Conservation (phyloP, 2,797 vertebrate genomes). For the Bucorvus abyssinicus region DNA sequence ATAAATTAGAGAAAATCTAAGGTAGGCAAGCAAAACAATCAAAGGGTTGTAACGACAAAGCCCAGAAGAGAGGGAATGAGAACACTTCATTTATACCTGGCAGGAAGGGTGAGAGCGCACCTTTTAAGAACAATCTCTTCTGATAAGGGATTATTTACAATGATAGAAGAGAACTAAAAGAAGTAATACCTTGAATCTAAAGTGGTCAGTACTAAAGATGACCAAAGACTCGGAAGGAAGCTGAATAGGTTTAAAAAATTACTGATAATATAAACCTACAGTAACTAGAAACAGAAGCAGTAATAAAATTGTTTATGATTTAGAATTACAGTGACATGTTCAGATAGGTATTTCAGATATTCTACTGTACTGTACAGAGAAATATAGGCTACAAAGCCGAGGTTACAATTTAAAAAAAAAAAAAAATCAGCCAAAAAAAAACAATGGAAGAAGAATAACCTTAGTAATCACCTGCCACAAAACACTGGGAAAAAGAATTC, state of each 20-base stretch:
- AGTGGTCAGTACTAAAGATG: not conserved
- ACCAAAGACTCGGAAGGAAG: not conserved
- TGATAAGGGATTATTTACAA: slow-evolving; percentile 11
- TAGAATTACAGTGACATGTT: not conserved
- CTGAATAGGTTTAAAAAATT: not conserved
- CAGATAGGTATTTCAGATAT: not conserved
- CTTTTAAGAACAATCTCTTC: not conserved
- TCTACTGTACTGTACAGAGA: not conserved
- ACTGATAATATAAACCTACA: not conserved
- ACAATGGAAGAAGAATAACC: not conserved
- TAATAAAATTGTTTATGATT: not conserved
- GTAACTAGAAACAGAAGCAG: not conserved
- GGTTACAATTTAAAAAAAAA: not conserved
- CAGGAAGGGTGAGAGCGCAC: not conserved
- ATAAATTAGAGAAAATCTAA: slow-evolving; percentile 42
- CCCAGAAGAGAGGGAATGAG: not conserved
- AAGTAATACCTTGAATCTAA: not conserved
- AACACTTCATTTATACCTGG: not conserved
- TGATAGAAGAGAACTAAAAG: not conserved
- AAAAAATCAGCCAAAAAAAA: not conserved
- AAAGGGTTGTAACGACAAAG: not conserved
- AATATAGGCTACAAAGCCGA: not conserved
- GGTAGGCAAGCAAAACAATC: slow-evolving; percentile 24
- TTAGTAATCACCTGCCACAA: not conserved
- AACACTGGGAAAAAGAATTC: not conserved